Conservation (phyloP, 2,888 invertebrate species). For the Drosophila affinis region DNA sequence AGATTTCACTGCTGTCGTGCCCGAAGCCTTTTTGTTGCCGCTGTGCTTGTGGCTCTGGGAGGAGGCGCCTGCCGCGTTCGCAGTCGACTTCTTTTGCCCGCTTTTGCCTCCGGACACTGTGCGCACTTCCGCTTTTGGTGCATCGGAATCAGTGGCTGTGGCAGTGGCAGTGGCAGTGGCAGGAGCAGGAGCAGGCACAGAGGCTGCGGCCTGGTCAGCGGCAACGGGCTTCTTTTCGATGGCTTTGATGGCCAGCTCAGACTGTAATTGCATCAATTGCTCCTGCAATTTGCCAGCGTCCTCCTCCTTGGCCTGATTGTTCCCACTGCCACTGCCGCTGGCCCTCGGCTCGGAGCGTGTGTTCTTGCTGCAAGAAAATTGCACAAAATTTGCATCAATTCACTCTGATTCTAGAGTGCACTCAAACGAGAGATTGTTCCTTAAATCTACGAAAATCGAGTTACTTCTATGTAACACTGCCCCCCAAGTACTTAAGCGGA, state of each 20-base stretch:
- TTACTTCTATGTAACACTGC: not conserved
- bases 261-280: conserved; percentile 80
- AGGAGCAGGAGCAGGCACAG: not conserved
- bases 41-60: conserved; percentile 73
- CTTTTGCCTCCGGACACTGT: conserved; percentile 64
- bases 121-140: conserved; percentile 66
- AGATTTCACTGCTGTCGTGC: conserved; percentile 78
- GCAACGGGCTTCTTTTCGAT: conserved; percentile 53
- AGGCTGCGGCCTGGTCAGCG: conserved; percentile 6
- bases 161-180: conserved; percentile 7
- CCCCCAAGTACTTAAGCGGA: not conserved
- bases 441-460: not conserved
- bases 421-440: not conserved
- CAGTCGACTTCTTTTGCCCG: conserved; percentile 71
- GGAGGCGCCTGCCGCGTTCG: conserved; percentile 41
- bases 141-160: conserved; percentile 24
- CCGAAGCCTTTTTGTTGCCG: conserved; percentile 73
- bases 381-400: conserved; percentile 14
- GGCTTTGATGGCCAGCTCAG: conserved; percentile 72
- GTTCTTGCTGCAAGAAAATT: conserved; percentile 72
- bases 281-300: conserved; percentile 82
- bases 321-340: conserved; percentile 17
- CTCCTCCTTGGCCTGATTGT: conserved; percentile 49
- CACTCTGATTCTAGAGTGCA: not conserved
- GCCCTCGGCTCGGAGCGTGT: conserved; percentile 80